These are phyloP conservation scores for Zaprionus davidi DNA, from an alignment of 1,140 invertebrate genomes.

Conservation along the genomic window DNA sequence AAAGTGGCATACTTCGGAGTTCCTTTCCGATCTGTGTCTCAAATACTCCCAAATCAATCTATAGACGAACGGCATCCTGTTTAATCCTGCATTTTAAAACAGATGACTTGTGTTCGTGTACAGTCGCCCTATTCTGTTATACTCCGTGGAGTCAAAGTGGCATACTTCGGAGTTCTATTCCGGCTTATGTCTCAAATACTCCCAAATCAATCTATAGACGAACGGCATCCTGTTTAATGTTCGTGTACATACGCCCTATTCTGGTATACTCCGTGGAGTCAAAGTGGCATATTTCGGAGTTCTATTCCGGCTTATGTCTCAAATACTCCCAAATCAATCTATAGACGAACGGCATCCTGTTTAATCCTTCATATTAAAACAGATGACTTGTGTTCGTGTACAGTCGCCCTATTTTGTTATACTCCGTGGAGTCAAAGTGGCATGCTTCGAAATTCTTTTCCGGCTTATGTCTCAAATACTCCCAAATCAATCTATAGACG, in stretches of 20 bases:
- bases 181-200: conserved; percentile 37
- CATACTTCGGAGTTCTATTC: neutral
- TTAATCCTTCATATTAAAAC: no score
- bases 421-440: conserved; percentile 41
- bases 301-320: no score
- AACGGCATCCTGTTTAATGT: conserved; percentile 48
- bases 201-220: conserved; percentile 22
- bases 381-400: neutral
- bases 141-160: conserved; percentile 38
- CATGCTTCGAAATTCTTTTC: conserved; percentile 7
- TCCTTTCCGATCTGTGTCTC: no score
- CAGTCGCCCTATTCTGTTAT: neutral
- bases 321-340: no score
- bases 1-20: no score
- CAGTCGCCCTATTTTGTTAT: neutral
- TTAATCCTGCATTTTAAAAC: conserved; percentile 37
- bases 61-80: conserved; percentile 46
- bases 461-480: conserved; percentile 43
- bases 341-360: no score
- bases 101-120: conserved; percentile 46
- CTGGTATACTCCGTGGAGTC: neutral
- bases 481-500: conserved; percentile 21
- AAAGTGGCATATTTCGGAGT: no score
- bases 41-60: neutral
- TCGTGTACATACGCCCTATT: conserved; percentile 18